Base-by-base conservation (phyloP, 1,140 invertebrate species). In the Eriosoma lanigerum region DNA sequence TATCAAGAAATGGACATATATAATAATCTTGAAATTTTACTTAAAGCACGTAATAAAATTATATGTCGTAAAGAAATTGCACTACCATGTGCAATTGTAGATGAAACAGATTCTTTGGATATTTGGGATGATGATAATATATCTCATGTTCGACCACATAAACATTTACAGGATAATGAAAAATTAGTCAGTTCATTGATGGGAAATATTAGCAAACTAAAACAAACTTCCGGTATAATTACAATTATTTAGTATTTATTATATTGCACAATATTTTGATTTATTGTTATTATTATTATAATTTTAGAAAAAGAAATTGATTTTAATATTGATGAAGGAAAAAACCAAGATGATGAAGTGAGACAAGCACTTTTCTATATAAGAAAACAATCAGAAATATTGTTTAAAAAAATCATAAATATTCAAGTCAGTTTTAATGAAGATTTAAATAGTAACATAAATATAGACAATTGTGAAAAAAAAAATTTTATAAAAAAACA, bases 401-500 rank as follows among this genome's bases (percentile, higher is more conserved):
- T 78, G 21, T 62, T 78, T 62, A 60, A 78, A 62, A 58, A 8
- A n/a, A 26, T 60, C 12, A 78, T 62, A 10, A 46, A 60, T 26
- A n/a, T 21, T 8, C 75, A 78, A 60, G 44, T 62, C 29, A 26
- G 5, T 26, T 62, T 78, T 29, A 78, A 78, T 78, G 75, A 78
- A 62, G 29, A 1, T 78, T 44, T 78, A 60, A 60, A 46, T 13
- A 26, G 8, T 21, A 26, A 24, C 19, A 19, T n/a, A 2, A 1
- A n/a, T 2, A 15, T 8, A 1, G 6, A 62, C 3, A n/a, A n/a
- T 78, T 1, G 1, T 46, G 24, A 60, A 15, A 60, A 62, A 19
- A 78, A 62, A 26, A 15, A 26, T 10, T 10, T 46, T 58, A 29
- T 62, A 19, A 62, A 46, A 48, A 46, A 21, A 0, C 75, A 78